A percentile compares a stretch with the other conserved stretches of the same genome.
These are phyloP conservation scores for Diarsia rubi DNA, from an alignment of 2,888 invertebrate genomes.

Conservation along the genomic window DNA sequence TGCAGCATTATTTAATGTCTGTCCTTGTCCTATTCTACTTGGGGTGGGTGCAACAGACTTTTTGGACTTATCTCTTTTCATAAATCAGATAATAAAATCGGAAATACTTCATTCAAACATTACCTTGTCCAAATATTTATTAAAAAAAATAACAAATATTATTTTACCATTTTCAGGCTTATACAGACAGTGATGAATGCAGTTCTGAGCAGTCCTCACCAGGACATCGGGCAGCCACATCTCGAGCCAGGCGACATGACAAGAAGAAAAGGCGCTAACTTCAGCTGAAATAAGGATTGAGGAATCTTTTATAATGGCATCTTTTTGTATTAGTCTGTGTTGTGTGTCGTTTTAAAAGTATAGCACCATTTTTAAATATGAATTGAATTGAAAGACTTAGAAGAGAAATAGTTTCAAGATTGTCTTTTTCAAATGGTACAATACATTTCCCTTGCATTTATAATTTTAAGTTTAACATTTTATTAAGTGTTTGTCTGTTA, in stretches of 20 bases:
- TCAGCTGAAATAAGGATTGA: not conserved
- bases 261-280: constrained; percentile 93
- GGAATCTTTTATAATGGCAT: constrained; percentile 6
- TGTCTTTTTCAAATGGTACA: not conserved
- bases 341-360: constrained; percentile 13
- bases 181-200: constrained; percentile 94
- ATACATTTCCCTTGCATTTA: not conserved
- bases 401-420: not conserved
- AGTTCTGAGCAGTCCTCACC: constrained; percentile 94
- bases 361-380: constrained; percentile 5
- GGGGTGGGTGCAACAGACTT: not conserved
- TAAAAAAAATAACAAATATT: not conserved
- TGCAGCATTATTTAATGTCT: not conserved
- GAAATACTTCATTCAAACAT: not conserved
- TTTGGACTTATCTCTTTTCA: not conserved
- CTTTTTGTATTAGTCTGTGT: constrained; percentile 24
- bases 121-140: not conserved
- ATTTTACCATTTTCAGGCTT: constrained; percentile 79
- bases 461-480: constrained; percentile 8
- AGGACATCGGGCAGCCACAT: constrained; percentile 92
- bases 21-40: not conserved
- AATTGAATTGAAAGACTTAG: not conserved
- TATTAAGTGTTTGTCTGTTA: not conserved
- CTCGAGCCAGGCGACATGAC: constrained; percentile 92
- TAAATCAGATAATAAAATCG: not conserved